Evolutionary conservation across 2,888 invertebrate genomes (phyloP).

Genomic region (Mythimna vitellina): DNA sequence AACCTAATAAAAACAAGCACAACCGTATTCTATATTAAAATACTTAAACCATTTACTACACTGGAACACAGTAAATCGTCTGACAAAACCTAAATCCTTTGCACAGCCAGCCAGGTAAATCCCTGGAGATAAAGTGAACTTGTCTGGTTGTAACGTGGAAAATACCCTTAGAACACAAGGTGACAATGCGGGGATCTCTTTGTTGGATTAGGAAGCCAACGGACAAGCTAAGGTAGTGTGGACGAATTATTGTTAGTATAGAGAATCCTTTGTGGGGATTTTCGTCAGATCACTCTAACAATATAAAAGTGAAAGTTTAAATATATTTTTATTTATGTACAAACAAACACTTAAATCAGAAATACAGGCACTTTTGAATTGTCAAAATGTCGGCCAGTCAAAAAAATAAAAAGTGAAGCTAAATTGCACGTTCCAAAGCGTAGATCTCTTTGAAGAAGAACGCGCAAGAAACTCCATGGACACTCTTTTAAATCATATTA

Average conservation of each 20-base stretch:
- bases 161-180: conserved; percentile 13
- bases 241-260: neutral
- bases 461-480: no score
- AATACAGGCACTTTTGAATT: no score
- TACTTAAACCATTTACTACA: conserved; percentile 4
- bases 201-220: conserved; percentile 29
- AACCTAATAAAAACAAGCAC: neutral
- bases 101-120: conserved; percentile 22
- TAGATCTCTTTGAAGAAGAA: no score
- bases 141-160: conserved; percentile 27
- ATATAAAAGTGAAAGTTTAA: no score
- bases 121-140: conserved; percentile 34
- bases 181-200: conserved; percentile 16
- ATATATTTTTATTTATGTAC: no score
- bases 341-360: no score
- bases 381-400: no score
- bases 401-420: no score
- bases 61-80: neutral
- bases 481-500: no score
- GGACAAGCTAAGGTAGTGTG: neutral
- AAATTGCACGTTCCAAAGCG: no score
- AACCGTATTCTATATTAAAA: conserved; percentile 11
- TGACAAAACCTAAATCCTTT: conserved; percentile 25
- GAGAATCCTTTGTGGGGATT: no score
- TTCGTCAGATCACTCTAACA: no score